These are phyloP conservation scores for Butorides virescens DNA, from an alignment of 2,113 vertebrate genomes.

Conservation along the genomic window DNA sequence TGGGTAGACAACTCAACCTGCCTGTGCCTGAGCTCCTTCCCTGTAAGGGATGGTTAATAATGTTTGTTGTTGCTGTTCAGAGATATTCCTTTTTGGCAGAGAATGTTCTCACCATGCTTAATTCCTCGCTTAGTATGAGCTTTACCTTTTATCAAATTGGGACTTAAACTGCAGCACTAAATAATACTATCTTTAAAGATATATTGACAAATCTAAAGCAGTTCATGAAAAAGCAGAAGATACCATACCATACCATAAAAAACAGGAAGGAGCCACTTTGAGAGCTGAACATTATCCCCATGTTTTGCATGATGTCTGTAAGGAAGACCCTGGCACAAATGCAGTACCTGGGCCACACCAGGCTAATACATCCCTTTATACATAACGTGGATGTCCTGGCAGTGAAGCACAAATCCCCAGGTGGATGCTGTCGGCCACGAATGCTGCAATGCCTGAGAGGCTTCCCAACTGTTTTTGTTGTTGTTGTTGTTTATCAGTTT, in stretches of 20 bases:
- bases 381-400: fast-evolving
- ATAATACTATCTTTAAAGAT: neutral
- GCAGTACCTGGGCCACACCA: neutral
- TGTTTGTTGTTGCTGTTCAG: neutral
- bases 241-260: neutral
- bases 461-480: neutral
- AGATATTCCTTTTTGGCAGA: neutral
- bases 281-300: neutral
- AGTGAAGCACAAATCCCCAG: neutral
- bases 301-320: neutral
- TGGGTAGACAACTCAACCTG: neutral
- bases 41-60: neutral
- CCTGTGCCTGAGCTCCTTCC: neutral
- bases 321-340: neutral
- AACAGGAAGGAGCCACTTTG: neutral
- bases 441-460: neutral
- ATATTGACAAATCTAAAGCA: neutral
- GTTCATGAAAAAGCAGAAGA: neutral
- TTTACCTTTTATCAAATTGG: neutral
- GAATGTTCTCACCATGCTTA: neutral
- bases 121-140: neutral
- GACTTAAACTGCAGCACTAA: neutral
- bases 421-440: neutral
- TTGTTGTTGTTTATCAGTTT: neutral
- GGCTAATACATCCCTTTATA: neutral